Conservation (phyloP, 2,113 vertebrate species). For the Chunga burmeisteri region DNA sequence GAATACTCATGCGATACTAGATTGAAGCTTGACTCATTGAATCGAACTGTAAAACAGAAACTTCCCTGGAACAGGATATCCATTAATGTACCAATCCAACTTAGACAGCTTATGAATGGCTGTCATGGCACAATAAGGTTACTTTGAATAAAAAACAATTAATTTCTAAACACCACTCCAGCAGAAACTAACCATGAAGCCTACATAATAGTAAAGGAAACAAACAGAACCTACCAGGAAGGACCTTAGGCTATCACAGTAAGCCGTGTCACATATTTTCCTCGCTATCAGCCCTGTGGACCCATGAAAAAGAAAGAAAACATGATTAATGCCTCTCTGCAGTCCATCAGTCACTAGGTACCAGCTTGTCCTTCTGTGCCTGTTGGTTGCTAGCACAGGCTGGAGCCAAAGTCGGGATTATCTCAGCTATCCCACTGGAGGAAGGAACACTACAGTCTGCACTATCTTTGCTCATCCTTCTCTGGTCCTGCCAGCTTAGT, state of each 20-base stretch:
- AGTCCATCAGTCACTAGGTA: neutral
- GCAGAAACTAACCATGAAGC: neutral
- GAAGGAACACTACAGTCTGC: neutral
- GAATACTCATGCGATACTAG: neutral
- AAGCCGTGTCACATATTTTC: neutral
- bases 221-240: neutral
- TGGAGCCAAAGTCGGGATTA: neutral
- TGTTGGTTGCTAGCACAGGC: neutral
- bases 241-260: neutral
- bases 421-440: neutral
- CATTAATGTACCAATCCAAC: neutral
- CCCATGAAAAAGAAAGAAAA: neutral
- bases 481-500: neutral
- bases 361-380: neutral
- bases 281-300: neutral
- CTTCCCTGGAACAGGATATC: neutral
- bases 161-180: neutral
- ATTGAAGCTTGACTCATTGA: neutral
- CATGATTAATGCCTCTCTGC: neutral
- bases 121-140: neutral
- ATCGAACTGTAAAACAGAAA: neutral
- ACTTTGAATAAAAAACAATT: neutral
- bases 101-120: neutral
- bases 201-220: neutral
- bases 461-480: neutral